Base-by-base conservation (phyloP, 2,113 vertebrate species). In the Leuciscus idus region DNA sequence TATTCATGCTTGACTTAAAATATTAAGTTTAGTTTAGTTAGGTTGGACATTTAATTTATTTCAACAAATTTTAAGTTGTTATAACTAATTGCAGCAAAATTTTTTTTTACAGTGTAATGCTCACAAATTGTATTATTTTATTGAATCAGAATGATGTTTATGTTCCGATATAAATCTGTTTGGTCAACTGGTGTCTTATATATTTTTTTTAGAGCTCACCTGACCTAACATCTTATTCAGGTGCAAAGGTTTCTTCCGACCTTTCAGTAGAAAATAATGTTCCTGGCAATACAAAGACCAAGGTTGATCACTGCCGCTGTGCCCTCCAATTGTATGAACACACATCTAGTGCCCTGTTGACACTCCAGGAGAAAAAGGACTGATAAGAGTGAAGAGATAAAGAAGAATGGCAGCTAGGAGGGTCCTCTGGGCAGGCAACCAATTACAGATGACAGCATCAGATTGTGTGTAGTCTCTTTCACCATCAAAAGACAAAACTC, bases 361-460 rank as follows among this genome's bases (percentile, higher is more conserved):
- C 82, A 84, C 82, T 73, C 23, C 21, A 57, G 50, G 68, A 73
- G 68, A 84, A 82, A 84, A 84, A 77, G 59, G 76, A 66, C 81
- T 75, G 57, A 55, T 50, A 26, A 73, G 55, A 84, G 66, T 48
- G 55, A 80, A 75, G 39, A 73, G 77, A 86, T 80, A 48, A 83
- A 84, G 87, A 80, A 68, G 77, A 55, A 84, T 84, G 78, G 75
- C 76, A 86, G 77, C 79, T 70, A 39, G 77, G 85, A 70, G 64
- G 64, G 50, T 55, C 61, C 61, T 79, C 12, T 28, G 66, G 66
- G 76, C 85, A 86, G 87, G 79, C 85, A 88, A 81, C 83, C 89
- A 88, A 90, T 90, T 90, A 90, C 78, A 76, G 83, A 90, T 90
- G 89, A 90, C 85, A 85, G 74, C 73, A 70, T 82, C 85, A 70